These are phyloP conservation scores for Morpho helenor DNA, from an alignment of 2,888 invertebrate genomes.

Conservation along the genomic window DNA sequence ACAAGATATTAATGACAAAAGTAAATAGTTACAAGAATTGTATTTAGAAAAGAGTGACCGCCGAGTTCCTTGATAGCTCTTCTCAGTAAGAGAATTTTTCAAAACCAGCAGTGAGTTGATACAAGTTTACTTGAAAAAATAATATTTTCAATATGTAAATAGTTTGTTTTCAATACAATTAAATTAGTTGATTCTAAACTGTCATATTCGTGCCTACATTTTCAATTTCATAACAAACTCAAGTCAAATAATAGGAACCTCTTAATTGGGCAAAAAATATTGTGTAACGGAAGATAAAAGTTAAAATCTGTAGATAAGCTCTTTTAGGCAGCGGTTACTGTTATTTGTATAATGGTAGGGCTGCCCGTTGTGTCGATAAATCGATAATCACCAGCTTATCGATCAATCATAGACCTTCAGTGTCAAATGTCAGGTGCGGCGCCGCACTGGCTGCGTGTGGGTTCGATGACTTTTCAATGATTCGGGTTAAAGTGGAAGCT, in stretches of 20 bases:
- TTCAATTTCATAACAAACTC: too few relatives aligned
- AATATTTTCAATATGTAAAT: too few relatives aligned
- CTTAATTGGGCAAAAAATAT: slow-evolving; percentile 15
- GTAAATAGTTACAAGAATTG: too few relatives aligned
- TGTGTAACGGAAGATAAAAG: slow-evolving; percentile 12
- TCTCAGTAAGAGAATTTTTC: too few relatives aligned
- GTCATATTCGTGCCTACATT: too few relatives aligned
- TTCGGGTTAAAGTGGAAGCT: slow-evolving; percentile 1
- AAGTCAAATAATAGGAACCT: neutral
- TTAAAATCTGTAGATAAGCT: slow-evolving; percentile 9
- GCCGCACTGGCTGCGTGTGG: slow-evolving; percentile 56
- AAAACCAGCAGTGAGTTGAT: too few relatives aligned
- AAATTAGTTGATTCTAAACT: too few relatives aligned
- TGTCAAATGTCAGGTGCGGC: slow-evolving; percentile 51
- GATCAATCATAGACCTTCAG: slow-evolving; percentile 54
- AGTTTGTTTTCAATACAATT: too few relatives aligned
- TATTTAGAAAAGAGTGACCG: too few relatives aligned
- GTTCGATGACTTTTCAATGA: slow-evolving; percentile 44
- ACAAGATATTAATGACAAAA: too few relatives aligned
- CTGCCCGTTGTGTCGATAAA: slow-evolving; percentile 3
- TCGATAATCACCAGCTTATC: slow-evolving; percentile 37
- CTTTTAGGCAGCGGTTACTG: slow-evolving; percentile 17
- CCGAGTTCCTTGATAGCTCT: too few relatives aligned
- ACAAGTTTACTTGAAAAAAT: too few relatives aligned
- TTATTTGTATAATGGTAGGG: slow-evolving; percentile 9